Evolutionary conservation across 2,113 vertebrate genomes (phyloP).

Genomic region (Phyllostomus discolor): DNA sequence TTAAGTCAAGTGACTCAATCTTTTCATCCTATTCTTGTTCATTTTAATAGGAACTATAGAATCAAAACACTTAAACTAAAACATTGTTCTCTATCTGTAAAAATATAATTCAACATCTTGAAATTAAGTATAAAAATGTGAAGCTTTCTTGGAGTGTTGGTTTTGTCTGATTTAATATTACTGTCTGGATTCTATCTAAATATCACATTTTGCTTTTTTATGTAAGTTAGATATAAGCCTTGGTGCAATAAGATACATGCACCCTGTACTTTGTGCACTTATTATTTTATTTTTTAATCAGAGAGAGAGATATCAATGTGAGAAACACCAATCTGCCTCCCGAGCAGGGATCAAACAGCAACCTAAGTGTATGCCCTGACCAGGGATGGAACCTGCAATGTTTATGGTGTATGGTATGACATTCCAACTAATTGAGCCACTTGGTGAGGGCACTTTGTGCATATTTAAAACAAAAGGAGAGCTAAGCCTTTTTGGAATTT

Average conservation of each 20-base stretch:
- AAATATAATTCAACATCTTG: neutral
- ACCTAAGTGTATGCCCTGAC: too few species aligned
- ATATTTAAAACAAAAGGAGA: slow-evolving; percentile 37
- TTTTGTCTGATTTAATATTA: neutral
- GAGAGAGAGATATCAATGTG: too few species aligned
- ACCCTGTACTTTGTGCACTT: neutral
- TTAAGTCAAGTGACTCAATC: neutral
- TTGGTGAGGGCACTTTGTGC: neutral
- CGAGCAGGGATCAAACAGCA: too few species aligned
- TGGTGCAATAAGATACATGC: neutral
- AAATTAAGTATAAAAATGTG: slow-evolving; percentile 25
- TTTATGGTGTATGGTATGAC: too few species aligned
- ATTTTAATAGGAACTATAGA: neutral
- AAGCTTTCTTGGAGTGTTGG: neutral
- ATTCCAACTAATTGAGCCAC: too few species aligned
- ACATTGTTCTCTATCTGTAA: neutral
- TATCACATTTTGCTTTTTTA: neutral
- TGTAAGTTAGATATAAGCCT: neutral
- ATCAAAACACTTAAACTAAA: neutral
- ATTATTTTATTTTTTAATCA: too few species aligned
- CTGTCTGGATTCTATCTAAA: neutral
- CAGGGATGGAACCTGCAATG: too few species aligned
- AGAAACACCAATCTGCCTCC: too few species aligned
- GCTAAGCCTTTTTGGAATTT: neutral
- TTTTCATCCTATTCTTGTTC: neutral